Conservation (phyloP, 2,113 vertebrate genomes). For the Psittacus erithacus region DNA sequence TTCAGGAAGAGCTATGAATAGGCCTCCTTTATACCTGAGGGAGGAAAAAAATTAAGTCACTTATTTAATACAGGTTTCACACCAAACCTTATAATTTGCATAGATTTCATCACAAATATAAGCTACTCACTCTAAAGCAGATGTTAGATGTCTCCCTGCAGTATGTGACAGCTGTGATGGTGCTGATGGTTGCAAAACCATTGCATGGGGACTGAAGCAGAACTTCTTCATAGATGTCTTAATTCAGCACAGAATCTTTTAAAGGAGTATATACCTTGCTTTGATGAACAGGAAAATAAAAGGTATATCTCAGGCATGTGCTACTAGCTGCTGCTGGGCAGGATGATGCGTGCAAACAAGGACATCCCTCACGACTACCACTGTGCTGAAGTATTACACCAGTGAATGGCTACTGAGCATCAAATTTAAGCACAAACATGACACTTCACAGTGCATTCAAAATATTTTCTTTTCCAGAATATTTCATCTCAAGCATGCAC, state of each 20-base stretch:
- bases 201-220: background rate
- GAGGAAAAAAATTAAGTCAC: background rate
- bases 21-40: background rate
- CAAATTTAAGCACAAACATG: background rate
- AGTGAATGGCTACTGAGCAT: background rate
- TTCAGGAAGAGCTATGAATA: background rate
- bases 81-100: background rate
- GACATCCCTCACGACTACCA: background rate
- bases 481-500: background rate
- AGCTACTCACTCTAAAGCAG: background rate
- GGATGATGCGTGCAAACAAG: background rate
- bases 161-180: background rate
- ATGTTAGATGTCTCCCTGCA: background rate
- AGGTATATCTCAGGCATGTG: background rate
- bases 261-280: background rate
- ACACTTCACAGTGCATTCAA: background rate
- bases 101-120: background rate
- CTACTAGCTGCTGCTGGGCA: slow-evolving; percentile 2
- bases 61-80: background rate
- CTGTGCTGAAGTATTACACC: background rate
- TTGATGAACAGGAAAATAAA: background rate
- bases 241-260: background rate
- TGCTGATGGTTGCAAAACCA: background rate
- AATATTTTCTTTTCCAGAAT: background rate
- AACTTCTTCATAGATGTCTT: background rate